Evolutionary conservation across 2,888 invertebrate species (phyloP).

Genomic region (Seira ritae): DNA sequence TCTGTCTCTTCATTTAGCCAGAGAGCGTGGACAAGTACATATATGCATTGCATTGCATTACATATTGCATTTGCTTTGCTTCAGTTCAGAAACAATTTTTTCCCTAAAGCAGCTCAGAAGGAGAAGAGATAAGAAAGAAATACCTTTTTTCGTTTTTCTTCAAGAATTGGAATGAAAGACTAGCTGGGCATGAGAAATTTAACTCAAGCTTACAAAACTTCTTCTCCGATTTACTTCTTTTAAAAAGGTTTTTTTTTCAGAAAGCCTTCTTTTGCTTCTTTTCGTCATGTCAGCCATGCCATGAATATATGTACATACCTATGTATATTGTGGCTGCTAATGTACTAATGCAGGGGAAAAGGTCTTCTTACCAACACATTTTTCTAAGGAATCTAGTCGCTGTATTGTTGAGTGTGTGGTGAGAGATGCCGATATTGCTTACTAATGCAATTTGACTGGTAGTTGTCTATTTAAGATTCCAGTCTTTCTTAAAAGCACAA

Average conservation of each 20-base stretch:
- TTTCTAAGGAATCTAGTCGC: no score
- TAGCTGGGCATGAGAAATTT: background rate
- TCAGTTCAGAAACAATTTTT: no score
- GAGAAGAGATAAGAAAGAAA: background rate
- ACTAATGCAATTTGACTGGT: slow-evolving; percentile 60
- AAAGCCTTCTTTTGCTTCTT: background rate
- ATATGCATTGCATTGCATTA: background rate
- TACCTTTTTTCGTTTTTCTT: background rate
- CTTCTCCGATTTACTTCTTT: slow-evolving; percentile 7
- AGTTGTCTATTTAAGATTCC: slow-evolving; percentile 59
- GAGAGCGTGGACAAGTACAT: background rate
- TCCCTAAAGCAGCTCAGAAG: background rate
- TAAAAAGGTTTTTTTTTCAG: background rate
- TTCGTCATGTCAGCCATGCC: background rate
- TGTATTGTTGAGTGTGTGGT: background rate
- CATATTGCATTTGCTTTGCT: no score
- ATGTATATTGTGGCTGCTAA: slow-evolving; percentile 17
- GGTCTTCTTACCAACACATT: slow-evolving; percentile 1
- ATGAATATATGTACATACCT: background rate
- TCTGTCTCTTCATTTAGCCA: slow-evolving; percentile 14
- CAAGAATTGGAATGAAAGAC: slow-evolving; percentile 5
- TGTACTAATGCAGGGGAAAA: background rate
- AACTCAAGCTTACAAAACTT: background rate
- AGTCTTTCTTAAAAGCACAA: slow-evolving; percentile 51
- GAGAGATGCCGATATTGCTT: slow-evolving; percentile 45